Conservation (phyloP, 2,888 invertebrate genomes). For the Tetheella fluctuosa region DNA sequence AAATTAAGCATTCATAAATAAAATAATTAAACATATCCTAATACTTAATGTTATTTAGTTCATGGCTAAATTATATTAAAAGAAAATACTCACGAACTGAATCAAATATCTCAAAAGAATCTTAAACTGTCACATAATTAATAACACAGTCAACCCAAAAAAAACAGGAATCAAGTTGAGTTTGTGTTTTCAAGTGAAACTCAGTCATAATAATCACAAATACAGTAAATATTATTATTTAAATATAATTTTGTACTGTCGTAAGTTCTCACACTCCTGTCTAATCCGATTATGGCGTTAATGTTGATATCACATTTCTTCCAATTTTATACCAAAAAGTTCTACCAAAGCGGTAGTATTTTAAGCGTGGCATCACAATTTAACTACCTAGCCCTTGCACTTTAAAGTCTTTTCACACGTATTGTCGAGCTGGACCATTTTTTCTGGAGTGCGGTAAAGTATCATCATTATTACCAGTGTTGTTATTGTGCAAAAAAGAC, state of each 20-base stretch:
- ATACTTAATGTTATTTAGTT: background rate
- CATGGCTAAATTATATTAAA: background rate
- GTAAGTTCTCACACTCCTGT: conserved; percentile 49
- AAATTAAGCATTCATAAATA: conserved; percentile 7
- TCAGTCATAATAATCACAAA: background rate
- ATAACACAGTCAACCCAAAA: conserved; percentile 12
- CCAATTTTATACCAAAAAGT: conserved; percentile 24
- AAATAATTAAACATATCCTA: conserved; percentile 7
- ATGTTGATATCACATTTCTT: conserved; percentile 55
- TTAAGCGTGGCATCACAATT: conserved; percentile 30
- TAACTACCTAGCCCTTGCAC: conserved; percentile 2
- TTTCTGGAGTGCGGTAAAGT: conserved; percentile 71
- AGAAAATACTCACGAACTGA: background rate
- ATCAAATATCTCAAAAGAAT: conserved; percentile 11
- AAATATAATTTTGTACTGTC: conserved; percentile 72
- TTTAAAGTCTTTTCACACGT: conserved; percentile 55
- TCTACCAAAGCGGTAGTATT: conserved; percentile 49
- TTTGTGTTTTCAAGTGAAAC: background rate
- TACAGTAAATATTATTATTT: conserved; percentile 20
- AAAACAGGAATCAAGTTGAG: conserved; percentile 21
- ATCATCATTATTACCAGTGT: conserved; percentile 70
- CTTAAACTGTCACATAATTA: background rate
- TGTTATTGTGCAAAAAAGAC: conserved; percentile 89
- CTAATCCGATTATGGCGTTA: conserved; percentile 46
- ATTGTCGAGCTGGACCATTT: conserved; percentile 69